Evolutionary conservation across 1,140 invertebrate species (phyloP), one percentile per base, ranked within the genome.

Genomic region (Parapsyche elsis): DNA sequence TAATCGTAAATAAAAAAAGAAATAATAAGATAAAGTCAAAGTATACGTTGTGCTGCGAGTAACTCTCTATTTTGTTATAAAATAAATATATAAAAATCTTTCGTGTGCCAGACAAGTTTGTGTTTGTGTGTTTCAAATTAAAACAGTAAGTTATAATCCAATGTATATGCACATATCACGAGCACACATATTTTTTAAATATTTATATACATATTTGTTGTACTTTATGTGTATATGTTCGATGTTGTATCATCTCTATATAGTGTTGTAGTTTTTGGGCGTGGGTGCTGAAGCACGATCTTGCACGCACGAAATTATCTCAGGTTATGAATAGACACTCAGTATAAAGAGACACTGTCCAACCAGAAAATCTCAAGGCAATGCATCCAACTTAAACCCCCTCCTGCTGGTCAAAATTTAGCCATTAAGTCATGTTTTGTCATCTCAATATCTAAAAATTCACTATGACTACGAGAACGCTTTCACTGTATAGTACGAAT

Each of bases 271-370:
- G 19, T 75, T 73, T 57, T 2, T 23, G 24, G 46, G 71, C 71
- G 71, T 75, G 71, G 71, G 71, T 75, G 71, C 71, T 57, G 71
- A 21, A 75, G 24, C 70, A 71, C 49, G 76, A 80, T 57, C 30
- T 78, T 82, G 81, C 81, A 82, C 79, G 81, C n/a, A 78, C 76
- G n/a, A 78, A 80, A 80, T 78, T 77, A 78, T 80, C 78, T 80
- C 81, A 45, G 16, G 78, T 76, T 78, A 82, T 80, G 81, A 82
- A 82, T 80, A 82, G 78, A 80, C 71, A 19, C 67, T 79, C 71
- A 76, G 64, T 71, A 73, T 59, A 44, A 71, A 53, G 59, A 67
- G 10, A 64, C 26, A 49, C 46, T 77, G 49, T 77, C 14, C 75
- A 45, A 59, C 10, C 14, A 24, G 59, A 77, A 77, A 59, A 44